Conservation (phyloP, 2,888 invertebrate species). For the Diogma glabrata region DNA sequence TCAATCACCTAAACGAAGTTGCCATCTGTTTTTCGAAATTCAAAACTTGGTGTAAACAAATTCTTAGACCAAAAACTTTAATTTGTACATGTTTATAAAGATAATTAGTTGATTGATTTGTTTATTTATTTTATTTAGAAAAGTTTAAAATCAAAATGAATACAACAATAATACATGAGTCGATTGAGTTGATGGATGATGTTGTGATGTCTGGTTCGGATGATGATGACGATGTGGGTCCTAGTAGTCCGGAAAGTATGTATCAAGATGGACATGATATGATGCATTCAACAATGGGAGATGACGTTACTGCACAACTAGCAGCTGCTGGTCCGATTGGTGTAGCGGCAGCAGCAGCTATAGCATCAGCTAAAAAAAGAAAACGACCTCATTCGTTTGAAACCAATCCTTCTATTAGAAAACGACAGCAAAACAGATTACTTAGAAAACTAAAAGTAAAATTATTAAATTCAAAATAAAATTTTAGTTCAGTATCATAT, state of each 20-base stretch:
- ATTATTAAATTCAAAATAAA: conserved; percentile 1
- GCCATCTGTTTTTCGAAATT: no score
- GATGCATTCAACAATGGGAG: conserved; percentile 73
- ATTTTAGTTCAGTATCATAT: neutral
- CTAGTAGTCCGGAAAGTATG: conserved; percentile 65
- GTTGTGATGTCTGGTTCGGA: conserved; percentile 49
- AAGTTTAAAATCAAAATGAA: neutral
- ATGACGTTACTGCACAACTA: conserved; percentile 91
- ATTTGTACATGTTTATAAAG: no score
- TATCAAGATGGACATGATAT: conserved; percentile 75
- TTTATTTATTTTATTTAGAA: no score
- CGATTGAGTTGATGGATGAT: conserved; percentile 59
- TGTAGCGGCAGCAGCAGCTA: conserved; percentile 93
- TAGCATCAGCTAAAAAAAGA: conserved; percentile 88
- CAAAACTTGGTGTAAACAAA: no score
- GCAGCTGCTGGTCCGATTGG: conserved; percentile 96
- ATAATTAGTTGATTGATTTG: no score
- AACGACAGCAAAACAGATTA: conserved; percentile 88
- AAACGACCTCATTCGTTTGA: conserved; percentile 94
- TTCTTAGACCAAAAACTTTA: no score
- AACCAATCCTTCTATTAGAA: conserved; percentile 91
- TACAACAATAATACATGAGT: conserved; percentile 41
- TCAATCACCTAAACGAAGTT: no score
- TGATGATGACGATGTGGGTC: conserved; percentile 74
- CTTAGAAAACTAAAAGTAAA: conserved; percentile 70